Base-by-base conservation (phyloP, 2,888 invertebrate species). In the Orchesella flavescens region DNA sequence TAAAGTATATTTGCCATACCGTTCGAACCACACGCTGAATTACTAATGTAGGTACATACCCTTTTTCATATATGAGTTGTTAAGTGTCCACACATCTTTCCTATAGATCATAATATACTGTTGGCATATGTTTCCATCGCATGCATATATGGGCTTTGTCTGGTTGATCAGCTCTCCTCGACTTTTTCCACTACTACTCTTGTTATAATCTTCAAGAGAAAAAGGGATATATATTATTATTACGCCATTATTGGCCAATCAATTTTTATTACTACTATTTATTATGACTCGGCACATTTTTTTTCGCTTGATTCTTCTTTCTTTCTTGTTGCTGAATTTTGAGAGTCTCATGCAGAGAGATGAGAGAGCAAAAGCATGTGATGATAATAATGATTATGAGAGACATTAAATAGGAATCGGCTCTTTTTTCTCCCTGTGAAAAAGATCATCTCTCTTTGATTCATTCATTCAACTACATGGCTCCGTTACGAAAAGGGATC, bases 171-270 rank as follows among this genome's bases (percentile, higher is more conserved):
- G 57, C 57, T 57, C 19, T 10, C 19, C 19, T 34, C 34, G 34
- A 19, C n/a, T 57, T 19, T 10, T 57, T 57, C 19, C 59, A 59
- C 59, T 59, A 59, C 59, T 59, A 34, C 34, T 34, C 34, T 34
- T 34, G 34, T 34, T 34, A 34, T 34, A 34, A 34, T 44, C 66
- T 23, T 49, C 21, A 49, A 66, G 66, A 55, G 65, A 66, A 75
- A 61, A 53, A 77, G 49, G 21, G 53, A 78, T 49, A 79, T 73
- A 76, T 82, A 76, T 82, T 81, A 82, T 82, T 76, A 82, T 82
- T 82, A 82, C 82, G 82, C 82, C 82, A 82, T 82, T 82, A 82
- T 76, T 82, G 72, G 75, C 82, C 76, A 82, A 82, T 82, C 82
- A 82, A 76, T 82, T 82, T 82, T 82, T 82, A 82, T 82, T 82